These are phyloP conservation scores for Suncus etruscus DNA, from an alignment of 2,113 vertebrate species.

Conservation along the genomic window DNA sequence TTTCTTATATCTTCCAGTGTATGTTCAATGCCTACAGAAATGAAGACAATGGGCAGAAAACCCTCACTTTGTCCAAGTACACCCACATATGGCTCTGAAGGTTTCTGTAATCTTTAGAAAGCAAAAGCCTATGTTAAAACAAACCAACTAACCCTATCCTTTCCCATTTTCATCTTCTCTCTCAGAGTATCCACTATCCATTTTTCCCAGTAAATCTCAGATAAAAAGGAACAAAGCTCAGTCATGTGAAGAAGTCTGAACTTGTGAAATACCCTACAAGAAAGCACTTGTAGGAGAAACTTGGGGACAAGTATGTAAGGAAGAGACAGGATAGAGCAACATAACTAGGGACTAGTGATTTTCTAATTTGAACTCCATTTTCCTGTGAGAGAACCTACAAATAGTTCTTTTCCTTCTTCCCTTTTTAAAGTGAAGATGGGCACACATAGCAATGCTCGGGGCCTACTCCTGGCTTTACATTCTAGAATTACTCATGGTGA, in stretches of 20 bases:
- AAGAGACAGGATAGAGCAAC: too few relatives aligned
- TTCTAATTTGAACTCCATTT: not conserved
- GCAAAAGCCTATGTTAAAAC: not conserved
- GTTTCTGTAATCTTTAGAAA: constrained; percentile 13
- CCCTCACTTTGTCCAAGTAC: not conserved
- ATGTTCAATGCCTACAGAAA: not conserved
- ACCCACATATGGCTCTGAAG: not conserved
- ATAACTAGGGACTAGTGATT: not conserved
- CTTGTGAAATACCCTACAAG: not conserved
- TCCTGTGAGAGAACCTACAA: not conserved
- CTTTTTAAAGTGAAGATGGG: too few relatives aligned
- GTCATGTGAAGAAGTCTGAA: not conserved
- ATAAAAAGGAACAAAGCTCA: not conserved
- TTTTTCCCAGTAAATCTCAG: constrained; percentile 10
- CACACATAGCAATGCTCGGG: too few relatives aligned
- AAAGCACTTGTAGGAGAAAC: too few relatives aligned
- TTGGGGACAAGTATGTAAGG: too few relatives aligned
- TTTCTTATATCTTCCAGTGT: too few relatives aligned
- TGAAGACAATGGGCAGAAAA: not conserved
- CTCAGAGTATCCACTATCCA: not conserved
- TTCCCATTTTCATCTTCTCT: not conserved
- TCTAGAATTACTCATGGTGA: too few relatives aligned
- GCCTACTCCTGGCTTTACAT: too few relatives aligned
- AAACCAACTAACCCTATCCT: too few relatives aligned
- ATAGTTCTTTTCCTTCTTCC: too few relatives aligned